Conservation (phyloP, 1,140 invertebrate species). For the Papilio dardanus region DNA sequence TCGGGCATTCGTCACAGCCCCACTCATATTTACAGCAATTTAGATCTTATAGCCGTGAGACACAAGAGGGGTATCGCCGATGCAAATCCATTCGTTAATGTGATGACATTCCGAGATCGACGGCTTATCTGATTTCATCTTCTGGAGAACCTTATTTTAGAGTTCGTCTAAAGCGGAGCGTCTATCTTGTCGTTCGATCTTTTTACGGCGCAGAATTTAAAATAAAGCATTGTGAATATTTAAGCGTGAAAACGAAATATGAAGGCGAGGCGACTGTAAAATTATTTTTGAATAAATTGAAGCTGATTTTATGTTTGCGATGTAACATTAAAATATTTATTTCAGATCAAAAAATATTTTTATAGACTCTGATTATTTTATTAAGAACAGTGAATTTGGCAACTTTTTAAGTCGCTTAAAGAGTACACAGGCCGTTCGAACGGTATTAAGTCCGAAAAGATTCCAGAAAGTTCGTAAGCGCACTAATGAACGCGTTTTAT, state of each 20-base stretch:
- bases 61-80: constrained; percentile 56
- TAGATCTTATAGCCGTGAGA: constrained; percentile 51
- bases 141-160: constrained; percentile 68
- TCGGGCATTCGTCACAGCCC: constrained; percentile 70
- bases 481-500: constrained; percentile 56
- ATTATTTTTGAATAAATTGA: constrained; percentile 15
- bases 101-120: constrained; percentile 74
- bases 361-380: background rate
- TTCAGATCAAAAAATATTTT: background rate
- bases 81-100: constrained; percentile 59
- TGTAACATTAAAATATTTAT: background rate
- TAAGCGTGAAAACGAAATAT: constrained; percentile 9
- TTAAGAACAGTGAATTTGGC: background rate
- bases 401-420: background rate
- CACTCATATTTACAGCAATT: constrained; percentile 44
- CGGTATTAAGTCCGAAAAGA: constrained; percentile 21
- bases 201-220: constrained; percentile 48
- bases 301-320: background rate
- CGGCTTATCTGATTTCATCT: constrained; percentile 76
- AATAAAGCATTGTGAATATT: constrained; percentile 34
- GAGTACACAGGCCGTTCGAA: background rate
- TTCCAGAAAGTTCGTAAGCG: constrained; percentile 14
- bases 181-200: constrained; percentile 56
- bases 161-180: constrained; percentile 52
- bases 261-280: constrained; percentile 2